Conservation (phyloP, 2,888 invertebrate species). For the Ophion obscuratus region DNA sequence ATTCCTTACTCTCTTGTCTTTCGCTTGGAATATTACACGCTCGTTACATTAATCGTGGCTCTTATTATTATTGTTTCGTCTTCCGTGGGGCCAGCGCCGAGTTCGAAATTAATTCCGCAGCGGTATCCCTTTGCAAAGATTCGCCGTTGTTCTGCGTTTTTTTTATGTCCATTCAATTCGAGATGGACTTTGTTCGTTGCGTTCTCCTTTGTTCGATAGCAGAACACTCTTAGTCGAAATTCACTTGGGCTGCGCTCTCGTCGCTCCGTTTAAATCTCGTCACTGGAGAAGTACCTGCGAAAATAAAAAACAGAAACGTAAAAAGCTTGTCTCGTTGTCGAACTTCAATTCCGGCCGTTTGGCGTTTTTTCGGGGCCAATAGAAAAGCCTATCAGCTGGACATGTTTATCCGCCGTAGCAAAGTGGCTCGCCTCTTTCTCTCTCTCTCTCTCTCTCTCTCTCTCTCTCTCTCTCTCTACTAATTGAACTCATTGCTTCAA, state of each 20-base stretch:
- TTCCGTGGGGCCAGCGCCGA: background rate
- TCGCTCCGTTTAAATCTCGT: background rate
- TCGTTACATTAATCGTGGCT: background rate
- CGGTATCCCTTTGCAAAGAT: background rate
- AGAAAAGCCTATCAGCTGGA: too few species aligned
- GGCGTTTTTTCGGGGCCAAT: too few species aligned
- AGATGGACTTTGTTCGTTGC: background rate
- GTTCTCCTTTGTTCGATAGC: background rate
- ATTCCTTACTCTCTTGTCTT: background rate
- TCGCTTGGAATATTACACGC: background rate
- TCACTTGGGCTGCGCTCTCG: background rate
- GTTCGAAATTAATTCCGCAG: background rate
- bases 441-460: too few species aligned
- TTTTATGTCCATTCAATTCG: background rate
- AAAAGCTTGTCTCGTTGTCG: too few species aligned
- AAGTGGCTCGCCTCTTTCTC: too few species aligned
- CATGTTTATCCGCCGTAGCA: too few species aligned
- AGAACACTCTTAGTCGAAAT: background rate
- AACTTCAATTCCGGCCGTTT: too few species aligned
- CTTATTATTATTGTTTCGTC: background rate
- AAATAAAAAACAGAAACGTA: background rate
- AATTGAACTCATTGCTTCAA: too few species aligned
- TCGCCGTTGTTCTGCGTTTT: background rate
- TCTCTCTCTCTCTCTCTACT: too few species aligned
- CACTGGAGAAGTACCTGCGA: background rate